A percentile compares a stretch with the other conserved stretches of the same genome.
phyloP scores from a whole-genome alignment of 2,113 vertebrate genomes.

The Ornithorhynchus anatinus region DNA sequence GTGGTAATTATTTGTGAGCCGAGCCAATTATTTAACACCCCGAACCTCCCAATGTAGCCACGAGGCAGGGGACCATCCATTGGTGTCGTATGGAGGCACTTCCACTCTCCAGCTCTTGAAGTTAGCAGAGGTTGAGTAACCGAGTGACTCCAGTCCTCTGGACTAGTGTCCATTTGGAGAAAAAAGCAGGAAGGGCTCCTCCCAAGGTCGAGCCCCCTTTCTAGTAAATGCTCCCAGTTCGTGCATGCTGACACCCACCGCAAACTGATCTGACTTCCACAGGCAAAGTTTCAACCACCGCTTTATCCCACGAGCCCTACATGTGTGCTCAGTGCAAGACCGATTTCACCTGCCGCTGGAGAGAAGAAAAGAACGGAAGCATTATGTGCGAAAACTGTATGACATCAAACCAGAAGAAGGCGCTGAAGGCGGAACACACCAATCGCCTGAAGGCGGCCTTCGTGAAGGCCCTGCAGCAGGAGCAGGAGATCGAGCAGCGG shows the following conservation, averaged over 20 bases:
- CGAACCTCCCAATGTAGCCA: too few species aligned
- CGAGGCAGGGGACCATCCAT: too few species aligned
- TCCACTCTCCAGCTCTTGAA: too few species aligned
- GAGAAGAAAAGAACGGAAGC: conserved; percentile 89
- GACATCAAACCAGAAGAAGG: conserved; percentile 96
- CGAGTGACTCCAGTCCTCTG: too few species aligned
- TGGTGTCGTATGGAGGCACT: too few species aligned
- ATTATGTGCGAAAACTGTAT: conserved; percentile 96
- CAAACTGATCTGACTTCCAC: background rate
- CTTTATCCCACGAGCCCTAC: conserved; percentile 85
- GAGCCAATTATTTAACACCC: too few species aligned
- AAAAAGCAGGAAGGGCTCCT: too few species aligned
- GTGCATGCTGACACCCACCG: background rate
- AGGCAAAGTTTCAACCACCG: conserved; percentile 76
- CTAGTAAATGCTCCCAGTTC: too few species aligned
- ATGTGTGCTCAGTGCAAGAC: conserved; percentile 95
- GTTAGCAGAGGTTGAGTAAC: too few species aligned
- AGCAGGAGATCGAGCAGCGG: conserved; percentile 96
- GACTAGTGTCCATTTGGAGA: too few species aligned
- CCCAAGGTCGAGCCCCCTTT: too few species aligned
- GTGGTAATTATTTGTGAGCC: too few species aligned
- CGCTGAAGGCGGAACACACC: conserved; percentile 94
- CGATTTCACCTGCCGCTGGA: conserved; percentile 98
- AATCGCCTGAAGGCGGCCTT: conserved; percentile 95
- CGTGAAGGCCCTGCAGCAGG: conserved; percentile 96